Base-by-base conservation (phyloP, 2,888 invertebrate genomes). In the Cremastinae sp. region DNA sequence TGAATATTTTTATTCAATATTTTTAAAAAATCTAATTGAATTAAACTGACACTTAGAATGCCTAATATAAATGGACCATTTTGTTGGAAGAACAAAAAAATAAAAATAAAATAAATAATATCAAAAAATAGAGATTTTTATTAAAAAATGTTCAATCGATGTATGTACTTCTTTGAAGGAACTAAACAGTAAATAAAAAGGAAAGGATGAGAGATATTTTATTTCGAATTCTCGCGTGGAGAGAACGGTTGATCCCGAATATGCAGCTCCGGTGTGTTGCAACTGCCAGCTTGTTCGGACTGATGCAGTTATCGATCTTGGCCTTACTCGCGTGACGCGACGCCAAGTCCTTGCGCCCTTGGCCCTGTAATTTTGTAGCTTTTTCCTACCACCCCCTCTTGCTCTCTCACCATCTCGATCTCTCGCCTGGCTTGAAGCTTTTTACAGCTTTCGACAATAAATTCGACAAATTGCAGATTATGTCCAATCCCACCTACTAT, bases 241-340 rank as follows among this genome's bases (percentile, higher is more conserved):
- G 61, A 62, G 28, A 62, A 28, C 51, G 34, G 47, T 58, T 51
- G 49, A 53, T 62, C 59, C 47, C 36, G 45, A 59, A 69, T 59
- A 51, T 59, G 59, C 53, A 66, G 59, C 65, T 47, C 59, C 47
- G 8, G 8, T 12, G 53, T 38, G 47, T 68, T 68, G 58, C 56
- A 53, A 58, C 20, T 34, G 43, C n/a, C 56, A 41, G 12, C 41
- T n/a, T 20, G 59, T 54, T 45, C 58, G 53, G 45, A 41, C 59
- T 34, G 68, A 74, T 74, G 74, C 74, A 74, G 68, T 68, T 74
- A 74, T 74, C 74, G 74, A 74, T 68, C 74, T 54, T 56, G 41
- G 74, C 72, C 38, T 54, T 28, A 43, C 22, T 74, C 62, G 75
- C 74, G 76, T 77, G 78, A 74, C 66, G 51, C 53, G 47, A 53